phyloP scores from a whole-genome alignment of 2,888 invertebrate genomes.

The Sialis fuliginosa region DNA sequence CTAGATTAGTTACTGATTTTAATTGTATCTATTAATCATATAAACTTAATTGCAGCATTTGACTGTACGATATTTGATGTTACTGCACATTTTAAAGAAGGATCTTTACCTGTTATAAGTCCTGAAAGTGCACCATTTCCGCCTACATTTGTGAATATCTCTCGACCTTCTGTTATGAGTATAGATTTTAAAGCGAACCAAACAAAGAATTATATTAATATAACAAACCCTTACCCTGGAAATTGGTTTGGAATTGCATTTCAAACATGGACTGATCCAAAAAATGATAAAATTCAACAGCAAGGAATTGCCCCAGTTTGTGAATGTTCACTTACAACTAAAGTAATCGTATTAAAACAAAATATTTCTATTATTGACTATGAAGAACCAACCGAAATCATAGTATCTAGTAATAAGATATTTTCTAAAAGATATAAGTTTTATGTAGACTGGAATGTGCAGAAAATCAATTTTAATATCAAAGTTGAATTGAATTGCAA shows the following conservation, averaged over 20 bases:
- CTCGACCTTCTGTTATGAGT: constrained; percentile 30
- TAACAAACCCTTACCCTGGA: constrained; percentile 50
- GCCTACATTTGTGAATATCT: constrained; percentile 17
- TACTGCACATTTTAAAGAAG: constrained; percentile 55
- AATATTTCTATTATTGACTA: constrained; percentile 1
- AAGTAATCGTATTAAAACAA: not conserved
- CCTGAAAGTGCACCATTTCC: constrained; percentile 67
- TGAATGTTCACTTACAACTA: not conserved
- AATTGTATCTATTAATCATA: not conserved
- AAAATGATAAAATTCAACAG: constrained; percentile 50
- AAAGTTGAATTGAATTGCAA: constrained; percentile 28
- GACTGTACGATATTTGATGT: constrained; percentile 26
- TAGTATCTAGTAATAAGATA: not conserved
- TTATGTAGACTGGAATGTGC: constrained; percentile 25
- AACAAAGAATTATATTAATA: constrained; percentile 34
- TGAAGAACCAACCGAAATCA: not conserved
- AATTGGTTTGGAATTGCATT: constrained; percentile 69
- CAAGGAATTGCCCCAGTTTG: constrained; percentile 30
- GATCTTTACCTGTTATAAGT: constrained; percentile 66
- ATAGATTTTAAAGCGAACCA: constrained; percentile 44
- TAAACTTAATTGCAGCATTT: constrained; percentile 1
- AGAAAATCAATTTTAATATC: constrained; percentile 20
- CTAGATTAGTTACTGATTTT: not conserved
- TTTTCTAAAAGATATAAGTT: constrained; percentile 27
- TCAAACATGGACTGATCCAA: constrained; percentile 59